Evolutionary conservation across 2,113 vertebrate genomes (phyloP).

Genomic region (Vulpes vulpes): DNA sequence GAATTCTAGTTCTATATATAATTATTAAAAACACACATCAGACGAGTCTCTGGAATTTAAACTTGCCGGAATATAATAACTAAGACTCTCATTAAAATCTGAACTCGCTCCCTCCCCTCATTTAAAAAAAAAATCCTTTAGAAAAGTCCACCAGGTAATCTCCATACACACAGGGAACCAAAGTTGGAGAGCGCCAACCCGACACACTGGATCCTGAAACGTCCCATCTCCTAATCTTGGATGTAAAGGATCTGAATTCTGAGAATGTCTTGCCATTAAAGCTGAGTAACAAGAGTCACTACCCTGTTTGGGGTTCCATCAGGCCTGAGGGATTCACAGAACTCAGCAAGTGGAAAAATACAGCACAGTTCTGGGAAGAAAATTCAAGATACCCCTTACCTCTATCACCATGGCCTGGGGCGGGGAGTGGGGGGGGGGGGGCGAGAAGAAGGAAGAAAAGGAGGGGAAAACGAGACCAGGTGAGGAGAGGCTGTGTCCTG

Average conservation of each 20-base stretch:
- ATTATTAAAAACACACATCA: background rate
- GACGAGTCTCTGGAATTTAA: background rate
- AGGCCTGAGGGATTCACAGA: background rate
- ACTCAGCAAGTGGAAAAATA: conserved; percentile 30
- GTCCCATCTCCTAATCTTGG: background rate
- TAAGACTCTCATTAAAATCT: conserved; percentile 47
- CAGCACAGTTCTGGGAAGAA: background rate
- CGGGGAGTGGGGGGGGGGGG: background rate
- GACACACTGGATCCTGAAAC: background rate
- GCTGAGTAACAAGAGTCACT: background rate
- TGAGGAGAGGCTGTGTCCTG: background rate
- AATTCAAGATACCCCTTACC: conserved; percentile 5
- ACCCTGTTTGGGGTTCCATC: background rate
- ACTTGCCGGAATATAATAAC: background rate
- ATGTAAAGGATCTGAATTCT: background rate
- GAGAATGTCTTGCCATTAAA: background rate
- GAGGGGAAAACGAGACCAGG: background rate
- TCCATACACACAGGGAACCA: background rate
- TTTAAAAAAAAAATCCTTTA: background rate
- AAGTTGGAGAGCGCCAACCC: background rate
- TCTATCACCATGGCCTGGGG: background rate
- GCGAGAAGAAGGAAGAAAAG: no score
- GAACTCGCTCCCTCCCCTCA: background rate
- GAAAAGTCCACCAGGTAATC: background rate
- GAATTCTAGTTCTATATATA: background rate